Evolutionary conservation across 1,140 invertebrate species (phyloP), one percentile per base, ranked within the genome.

Genomic region (Latrodectus geometricus): DNA sequence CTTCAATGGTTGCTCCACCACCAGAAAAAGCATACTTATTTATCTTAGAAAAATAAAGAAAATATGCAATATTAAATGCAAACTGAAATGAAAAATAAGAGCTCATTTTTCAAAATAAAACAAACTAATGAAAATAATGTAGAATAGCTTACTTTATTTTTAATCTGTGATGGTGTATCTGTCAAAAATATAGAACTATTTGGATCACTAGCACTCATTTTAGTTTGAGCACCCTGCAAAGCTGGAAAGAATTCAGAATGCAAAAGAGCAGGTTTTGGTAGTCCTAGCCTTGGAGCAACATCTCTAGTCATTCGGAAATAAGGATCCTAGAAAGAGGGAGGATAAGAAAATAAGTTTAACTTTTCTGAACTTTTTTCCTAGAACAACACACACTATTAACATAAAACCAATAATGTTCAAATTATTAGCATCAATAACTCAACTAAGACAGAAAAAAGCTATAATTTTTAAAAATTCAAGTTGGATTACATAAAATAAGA

Each of bases 21-120:
- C 99, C 99, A 78, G 97, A 99, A 92, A 99, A 99, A 48, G 98
- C 99, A 92, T 99, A 96, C 92, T 99, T 99, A 90, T 99, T 99
- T 61, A 98, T 95, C 95, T 97, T 89, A 79, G 56, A 79, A 87
- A 87, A 87, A 79, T 70, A 15, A 50, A 74, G n/a, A n/a, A 0
- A 12, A 70, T 21, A 70, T 11, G 11, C n/a, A 70, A 70, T 21
- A 35, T 70, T 70, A 15, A 5, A 70, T n/a, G 5, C 23, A 35
- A 70, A 70, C n/a, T 70, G 35, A 35, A 35, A 35, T 35, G 35
- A 35, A 35, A 35, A 35, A 1, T 35, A 35, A 35, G 35, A 35
- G 35, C 35, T 35, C 35, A 35, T 35, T 35, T 35, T 35, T 1
- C 35, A 35, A 35, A 35, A 35, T 5, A 35, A 35, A n/a, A n/a